Conservation (phyloP, 2,113 vertebrate species). For the Cynopterus brachyotis region DNA sequence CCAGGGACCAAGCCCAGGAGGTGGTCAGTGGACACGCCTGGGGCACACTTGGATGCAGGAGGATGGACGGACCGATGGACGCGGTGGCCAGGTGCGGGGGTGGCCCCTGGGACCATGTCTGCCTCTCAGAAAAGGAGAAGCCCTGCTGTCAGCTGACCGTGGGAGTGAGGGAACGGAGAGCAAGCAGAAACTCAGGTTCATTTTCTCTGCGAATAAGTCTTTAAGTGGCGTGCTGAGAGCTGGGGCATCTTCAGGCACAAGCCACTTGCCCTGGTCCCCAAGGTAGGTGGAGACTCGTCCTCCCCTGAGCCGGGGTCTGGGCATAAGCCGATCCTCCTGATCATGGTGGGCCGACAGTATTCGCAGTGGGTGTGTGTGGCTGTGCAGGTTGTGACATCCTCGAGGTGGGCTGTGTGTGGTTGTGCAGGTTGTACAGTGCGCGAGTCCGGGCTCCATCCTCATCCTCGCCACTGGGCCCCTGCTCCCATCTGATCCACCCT, state of each 20-base stretch:
- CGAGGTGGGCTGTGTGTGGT: too few relatives aligned
- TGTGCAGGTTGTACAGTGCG: too few relatives aligned
- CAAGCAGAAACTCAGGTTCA: background rate
- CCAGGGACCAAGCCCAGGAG: too few relatives aligned
- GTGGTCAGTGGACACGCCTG: too few relatives aligned
- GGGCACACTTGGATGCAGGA: too few relatives aligned
- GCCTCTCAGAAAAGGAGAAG: background rate
- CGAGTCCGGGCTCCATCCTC: background rate
- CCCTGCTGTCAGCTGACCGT: too few relatives aligned
- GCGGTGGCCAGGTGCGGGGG: too few relatives aligned
- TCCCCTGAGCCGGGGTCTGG: background rate
- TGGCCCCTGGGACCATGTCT: background rate
- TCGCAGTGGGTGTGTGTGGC: accelerated
- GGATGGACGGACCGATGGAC: too few relatives aligned
- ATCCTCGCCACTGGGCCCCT: background rate
- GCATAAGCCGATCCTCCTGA: accelerated
- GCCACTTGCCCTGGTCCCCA: accelerated
- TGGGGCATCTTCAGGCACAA: background rate
- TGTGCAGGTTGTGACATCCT: too few relatives aligned
- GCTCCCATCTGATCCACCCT: too few relatives aligned
- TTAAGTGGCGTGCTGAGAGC: too few relatives aligned
- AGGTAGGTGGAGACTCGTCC: accelerated
- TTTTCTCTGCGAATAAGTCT: accelerated
- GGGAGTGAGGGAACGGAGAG: too few relatives aligned
- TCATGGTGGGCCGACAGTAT: accelerated